phyloP scores from a whole-genome alignment of 2,888 invertebrate species.

The Dynastes tityus region DNA sequence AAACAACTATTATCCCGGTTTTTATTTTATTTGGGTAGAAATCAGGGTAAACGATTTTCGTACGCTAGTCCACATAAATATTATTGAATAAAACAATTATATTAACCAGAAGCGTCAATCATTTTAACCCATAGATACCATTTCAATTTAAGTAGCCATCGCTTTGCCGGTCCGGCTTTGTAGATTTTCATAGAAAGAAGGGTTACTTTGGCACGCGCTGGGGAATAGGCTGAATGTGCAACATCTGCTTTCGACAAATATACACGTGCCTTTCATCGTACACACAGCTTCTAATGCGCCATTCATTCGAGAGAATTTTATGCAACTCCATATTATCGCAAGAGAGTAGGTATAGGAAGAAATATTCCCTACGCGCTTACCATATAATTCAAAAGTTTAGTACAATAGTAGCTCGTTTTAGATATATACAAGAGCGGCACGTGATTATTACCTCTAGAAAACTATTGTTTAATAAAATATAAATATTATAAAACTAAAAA shows the following conservation, averaged over 20 bases:
- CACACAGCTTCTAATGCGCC: conserved; percentile 37
- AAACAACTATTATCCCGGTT: conserved; percentile 23
- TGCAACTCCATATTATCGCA: conserved; percentile 24
- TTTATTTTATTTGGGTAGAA: background rate
- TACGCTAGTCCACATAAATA: background rate
- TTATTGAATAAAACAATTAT: background rate
- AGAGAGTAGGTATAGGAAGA: no score
- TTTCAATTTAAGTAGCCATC: conserved; percentile 9
- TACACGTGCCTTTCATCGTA: conserved; percentile 55
- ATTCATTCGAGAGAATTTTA: conserved; percentile 35
- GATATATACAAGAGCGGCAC: no score
- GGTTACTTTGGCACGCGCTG: conserved; percentile 54
- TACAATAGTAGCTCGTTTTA: no score
- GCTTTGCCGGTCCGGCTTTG: background rate
- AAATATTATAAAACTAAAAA: no score
- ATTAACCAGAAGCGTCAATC: background rate
- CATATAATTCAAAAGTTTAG: background rate
- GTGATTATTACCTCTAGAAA: no score
- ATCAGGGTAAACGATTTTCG: no score
- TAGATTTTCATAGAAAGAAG: conserved; percentile 30
- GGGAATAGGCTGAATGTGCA: conserved; percentile 54
- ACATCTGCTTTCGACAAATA: conserved; percentile 57
- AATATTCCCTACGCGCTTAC: background rate
- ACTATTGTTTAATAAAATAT: no score
- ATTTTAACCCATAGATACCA: background rate